Percentiles rank a stretch among this genome's conserved stretches.
Conservation (phyloP, 2,797 vertebrate genomes). For the Girardinus metallicus region DNA sequence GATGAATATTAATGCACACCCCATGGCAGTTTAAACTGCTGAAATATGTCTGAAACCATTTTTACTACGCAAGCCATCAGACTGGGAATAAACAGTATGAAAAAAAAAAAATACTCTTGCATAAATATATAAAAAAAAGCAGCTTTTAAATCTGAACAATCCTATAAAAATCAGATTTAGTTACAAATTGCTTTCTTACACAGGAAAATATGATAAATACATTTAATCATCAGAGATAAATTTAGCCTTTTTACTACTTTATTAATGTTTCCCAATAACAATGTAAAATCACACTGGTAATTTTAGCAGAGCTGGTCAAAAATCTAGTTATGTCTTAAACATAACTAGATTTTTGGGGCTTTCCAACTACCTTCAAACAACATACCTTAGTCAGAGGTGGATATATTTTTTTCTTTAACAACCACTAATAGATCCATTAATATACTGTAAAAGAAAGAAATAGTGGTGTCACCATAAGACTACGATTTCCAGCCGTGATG, state of each 20-base stretch:
- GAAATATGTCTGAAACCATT: conserved; percentile 20
- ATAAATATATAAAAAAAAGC: conserved; percentile 1
- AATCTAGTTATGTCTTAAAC: not conserved
- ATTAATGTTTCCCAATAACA: not conserved
- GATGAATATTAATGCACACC: conserved; percentile 36
- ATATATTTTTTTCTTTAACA: not conserved
- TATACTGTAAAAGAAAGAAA: not conserved
- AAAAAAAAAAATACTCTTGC: conserved; percentile 1
- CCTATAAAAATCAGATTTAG: not conserved
- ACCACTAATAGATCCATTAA: not conserved
- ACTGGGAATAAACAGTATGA: not conserved
- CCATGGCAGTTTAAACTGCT: conserved; percentile 10
- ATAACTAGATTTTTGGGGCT: not conserved
- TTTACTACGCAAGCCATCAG: conserved; percentile 6
- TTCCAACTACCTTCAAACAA: not conserved
- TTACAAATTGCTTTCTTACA: not conserved
- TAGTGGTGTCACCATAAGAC: not conserved
- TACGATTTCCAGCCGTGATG: not conserved
- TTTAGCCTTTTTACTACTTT: not conserved
- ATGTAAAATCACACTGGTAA: not conserved
- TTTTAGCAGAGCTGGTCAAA: not conserved
- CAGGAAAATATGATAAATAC: not conserved
- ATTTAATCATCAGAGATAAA: not conserved
- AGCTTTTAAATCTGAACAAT: not conserved
- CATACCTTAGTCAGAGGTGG: not conserved